Conservation (phyloP, 2,113 vertebrate genomes). For the Gadus chalcogrammus region DNA sequence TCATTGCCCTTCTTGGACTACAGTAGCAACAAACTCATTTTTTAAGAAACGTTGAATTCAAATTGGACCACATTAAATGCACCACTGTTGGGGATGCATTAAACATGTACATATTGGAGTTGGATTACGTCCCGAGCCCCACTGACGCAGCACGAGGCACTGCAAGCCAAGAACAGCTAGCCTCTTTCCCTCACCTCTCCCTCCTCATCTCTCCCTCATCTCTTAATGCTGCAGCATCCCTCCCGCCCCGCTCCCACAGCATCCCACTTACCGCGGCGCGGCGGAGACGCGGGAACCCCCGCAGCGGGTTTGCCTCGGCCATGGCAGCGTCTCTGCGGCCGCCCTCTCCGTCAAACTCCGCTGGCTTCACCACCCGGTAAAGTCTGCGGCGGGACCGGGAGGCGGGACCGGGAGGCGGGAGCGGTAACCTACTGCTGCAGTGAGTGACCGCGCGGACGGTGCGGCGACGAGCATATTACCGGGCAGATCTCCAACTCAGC, state of each 20-base stretch:
- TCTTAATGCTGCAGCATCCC: constrained; percentile 65
- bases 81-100: too few species aligned
- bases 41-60: too few species aligned
- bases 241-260: constrained; percentile 51
- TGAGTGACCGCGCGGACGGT: constrained; percentile 58
- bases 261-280: constrained; percentile 85
- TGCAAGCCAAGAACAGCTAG: too few species aligned
- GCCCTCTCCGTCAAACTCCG: background rate
- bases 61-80: too few species aligned
- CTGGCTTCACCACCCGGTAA: constrained; percentile 9
- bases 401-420: too few species aligned
- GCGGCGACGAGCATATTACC: constrained; percentile 26
- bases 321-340: constrained; percentile 48
- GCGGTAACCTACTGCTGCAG: constrained; percentile 52
- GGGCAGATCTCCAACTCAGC: constrained; percentile 4
- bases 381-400: constrained; percentile 52
- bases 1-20: too few species aligned
- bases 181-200: background rate
- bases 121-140: too few species aligned
- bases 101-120: too few species aligned
- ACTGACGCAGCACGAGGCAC: too few species aligned
- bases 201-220: background rate
- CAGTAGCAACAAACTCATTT: too few species aligned
- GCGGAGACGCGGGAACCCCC: constrained; percentile 81
- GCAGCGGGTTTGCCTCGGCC: constrained; percentile 81